Percentiles rank a stretch among this genome's conserved stretches.
Evolutionary conservation across 2,888 invertebrate genomes (phyloP).

Genomic region (Anticlea derivata): DNA sequence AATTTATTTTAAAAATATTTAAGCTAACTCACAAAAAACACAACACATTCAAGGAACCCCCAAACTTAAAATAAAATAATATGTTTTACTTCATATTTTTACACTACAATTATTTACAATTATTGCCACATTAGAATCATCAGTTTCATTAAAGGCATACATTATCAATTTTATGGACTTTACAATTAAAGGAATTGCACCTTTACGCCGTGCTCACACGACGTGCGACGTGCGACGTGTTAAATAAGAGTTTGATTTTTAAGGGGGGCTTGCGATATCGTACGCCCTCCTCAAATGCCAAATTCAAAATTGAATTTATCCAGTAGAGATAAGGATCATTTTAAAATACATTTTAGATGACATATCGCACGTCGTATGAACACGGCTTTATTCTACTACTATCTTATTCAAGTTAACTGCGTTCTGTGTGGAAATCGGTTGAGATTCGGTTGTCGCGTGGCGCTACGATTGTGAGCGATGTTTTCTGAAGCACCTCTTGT

Average conservation of each 20-base stretch:
- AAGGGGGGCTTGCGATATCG: too few relatives aligned
- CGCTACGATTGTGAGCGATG: conserved; percentile 88
- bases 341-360: too few relatives aligned
- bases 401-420: conserved; percentile 21
- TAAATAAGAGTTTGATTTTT: too few relatives aligned
- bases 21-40: conserved; percentile 59
- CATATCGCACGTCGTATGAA: too few relatives aligned
- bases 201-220: too few relatives aligned
- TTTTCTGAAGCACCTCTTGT: conserved; percentile 96
- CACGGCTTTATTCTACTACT: conserved; percentile 19
- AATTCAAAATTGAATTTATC: too few relatives aligned
- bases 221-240: too few relatives aligned
- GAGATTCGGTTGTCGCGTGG: conserved; percentile 36
- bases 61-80: conserved; percentile 54
- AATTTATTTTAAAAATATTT: conserved; percentile 59
- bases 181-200: conserved; percentile 35
- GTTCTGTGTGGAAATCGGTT: conserved; percentile 12
- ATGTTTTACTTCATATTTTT: conserved; percentile 39
- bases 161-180: conserved; percentile 32
- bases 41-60: conserved; percentile 64
- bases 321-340: too few relatives aligned
- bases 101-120: conserved; percentile 55
- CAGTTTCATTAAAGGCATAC: conserved; percentile 34
- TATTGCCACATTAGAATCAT: conserved; percentile 35
- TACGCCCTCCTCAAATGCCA: too few relatives aligned